Evolutionary conservation across 2,113 vertebrate species (phyloP).

Genomic region (Odocoileus hemionus): DNA sequence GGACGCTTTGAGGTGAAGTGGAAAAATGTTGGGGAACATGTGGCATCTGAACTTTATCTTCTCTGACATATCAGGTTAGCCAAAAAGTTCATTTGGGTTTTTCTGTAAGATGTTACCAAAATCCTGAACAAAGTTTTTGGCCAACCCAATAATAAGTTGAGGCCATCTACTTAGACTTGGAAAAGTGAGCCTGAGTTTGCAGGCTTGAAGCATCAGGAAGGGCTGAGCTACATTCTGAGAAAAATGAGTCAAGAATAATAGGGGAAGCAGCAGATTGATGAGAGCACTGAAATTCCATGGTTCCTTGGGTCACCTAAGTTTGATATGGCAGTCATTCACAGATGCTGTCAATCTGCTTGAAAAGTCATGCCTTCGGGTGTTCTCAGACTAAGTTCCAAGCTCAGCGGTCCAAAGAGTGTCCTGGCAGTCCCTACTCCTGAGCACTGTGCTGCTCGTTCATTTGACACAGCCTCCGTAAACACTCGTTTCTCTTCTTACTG

Average conservation of each 20-base stretch:
- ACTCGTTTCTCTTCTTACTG: not conserved
- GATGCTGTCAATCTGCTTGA: not conserved
- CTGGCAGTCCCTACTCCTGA: not conserved
- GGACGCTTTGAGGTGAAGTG: not conserved
- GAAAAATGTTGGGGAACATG: not conserved
- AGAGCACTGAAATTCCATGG: not conserved
- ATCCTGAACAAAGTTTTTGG: not conserved
- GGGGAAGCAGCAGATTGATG: not conserved
- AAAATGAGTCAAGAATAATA: not conserved
- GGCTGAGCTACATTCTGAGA: not conserved
- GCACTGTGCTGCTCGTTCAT: not conserved
- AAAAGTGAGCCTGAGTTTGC: not conserved
- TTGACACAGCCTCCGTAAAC: not conserved
- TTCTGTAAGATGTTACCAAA: not conserved
- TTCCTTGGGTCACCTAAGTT: not conserved
- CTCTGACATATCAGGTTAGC: not conserved
- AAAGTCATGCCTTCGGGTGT: not conserved
- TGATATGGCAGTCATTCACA: not conserved
- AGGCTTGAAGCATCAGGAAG: not conserved
- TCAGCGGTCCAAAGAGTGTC: not conserved
- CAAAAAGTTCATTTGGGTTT: not conserved
- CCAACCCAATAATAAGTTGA: not conserved
- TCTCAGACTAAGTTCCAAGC: not conserved
- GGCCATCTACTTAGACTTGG: not conserved
- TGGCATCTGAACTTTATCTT: not conserved